phyloP scores from a whole-genome alignment of 1,140 invertebrate species.

The Bombyx mori region ASM3026992v2 NC_085117.1:19505501-19506000 shows the following conservation, averaged over 20 bases:
- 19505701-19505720: slow-evolving; percentile 32
- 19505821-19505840: slow-evolving; percentile 48
- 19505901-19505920: slow-evolving; percentile 45
- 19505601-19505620: slow-evolving; percentile 73
- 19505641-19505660: slow-evolving; percentile 54
- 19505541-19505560: slow-evolving; percentile 89
- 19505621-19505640: slow-evolving; percentile 60
- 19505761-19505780: slow-evolving; percentile 52
- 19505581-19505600: slow-evolving; percentile 87
- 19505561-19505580: slow-evolving; percentile 91
- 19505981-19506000: slow-evolving; percentile 84
- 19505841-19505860: slow-evolving; percentile 54
- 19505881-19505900: slow-evolving; percentile 44
- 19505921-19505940: slow-evolving; percentile 45
- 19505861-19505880: slow-evolving; percentile 38
- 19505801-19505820: slow-evolving; percentile 50
- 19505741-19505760: slow-evolving; percentile 39
- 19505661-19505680: slow-evolving; percentile 55
- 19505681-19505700: slow-evolving; percentile 39
- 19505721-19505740: slow-evolving; percentile 43
- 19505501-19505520: too few species aligned
- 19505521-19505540: slow-evolving; percentile 76
- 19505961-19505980: slow-evolving; percentile 88
- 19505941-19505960: slow-evolving; percentile 45
- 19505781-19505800: slow-evolving; percentile 65